A percentile compares a stretch with the other conserved stretches of the same genome.
Evolutionary conservation across 2,113 vertebrate genomes (phyloP).

Genomic region (Polyodon spathula): DNA sequence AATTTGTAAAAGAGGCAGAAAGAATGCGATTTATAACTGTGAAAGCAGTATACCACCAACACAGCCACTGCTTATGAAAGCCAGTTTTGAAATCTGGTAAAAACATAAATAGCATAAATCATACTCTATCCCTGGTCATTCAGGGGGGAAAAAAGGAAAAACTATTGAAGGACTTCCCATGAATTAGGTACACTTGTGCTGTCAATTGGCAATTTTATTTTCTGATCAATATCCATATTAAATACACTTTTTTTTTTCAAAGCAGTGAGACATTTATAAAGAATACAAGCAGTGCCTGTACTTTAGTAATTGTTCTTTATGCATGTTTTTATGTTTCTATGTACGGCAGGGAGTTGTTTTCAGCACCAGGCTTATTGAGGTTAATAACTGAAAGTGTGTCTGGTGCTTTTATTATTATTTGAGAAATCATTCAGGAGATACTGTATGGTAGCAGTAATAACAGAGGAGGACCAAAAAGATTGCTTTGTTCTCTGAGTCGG

Average conservation of each 20-base stretch:
- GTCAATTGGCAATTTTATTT: not conserved
- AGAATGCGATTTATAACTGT: slow-evolving; percentile 38
- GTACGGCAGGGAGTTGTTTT: too few species aligned
- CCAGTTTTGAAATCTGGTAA: slow-evolving; percentile 18
- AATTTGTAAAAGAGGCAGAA: slow-evolving; percentile 40
- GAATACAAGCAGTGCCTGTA: too few species aligned
- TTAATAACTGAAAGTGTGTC: not conserved
- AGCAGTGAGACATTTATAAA: too few species aligned
- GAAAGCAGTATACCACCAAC: slow-evolving; percentile 22
- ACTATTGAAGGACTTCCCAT: slow-evolving; percentile 2
- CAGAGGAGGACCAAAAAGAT: not conserved
- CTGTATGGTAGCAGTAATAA: too few species aligned
- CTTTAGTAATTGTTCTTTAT: too few species aligned
- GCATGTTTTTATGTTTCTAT: too few species aligned
- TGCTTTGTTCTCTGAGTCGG: too few species aligned
- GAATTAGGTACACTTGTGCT: not conserved
- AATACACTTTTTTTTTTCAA: not conserved
- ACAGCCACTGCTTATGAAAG: slow-evolving; percentile 12
- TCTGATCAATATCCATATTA: not conserved
- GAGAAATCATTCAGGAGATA: too few species aligned
- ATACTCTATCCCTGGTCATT: not conserved
- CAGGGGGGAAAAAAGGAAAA: not conserved
- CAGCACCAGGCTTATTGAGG: too few species aligned
- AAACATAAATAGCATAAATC: slow-evolving; percentile 25
- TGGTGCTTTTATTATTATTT: too few species aligned